These are phyloP conservation scores for Neopelma chrysocephalum DNA, from an alignment of 2,797 vertebrate genomes.

Conservation along the genomic window DNA sequence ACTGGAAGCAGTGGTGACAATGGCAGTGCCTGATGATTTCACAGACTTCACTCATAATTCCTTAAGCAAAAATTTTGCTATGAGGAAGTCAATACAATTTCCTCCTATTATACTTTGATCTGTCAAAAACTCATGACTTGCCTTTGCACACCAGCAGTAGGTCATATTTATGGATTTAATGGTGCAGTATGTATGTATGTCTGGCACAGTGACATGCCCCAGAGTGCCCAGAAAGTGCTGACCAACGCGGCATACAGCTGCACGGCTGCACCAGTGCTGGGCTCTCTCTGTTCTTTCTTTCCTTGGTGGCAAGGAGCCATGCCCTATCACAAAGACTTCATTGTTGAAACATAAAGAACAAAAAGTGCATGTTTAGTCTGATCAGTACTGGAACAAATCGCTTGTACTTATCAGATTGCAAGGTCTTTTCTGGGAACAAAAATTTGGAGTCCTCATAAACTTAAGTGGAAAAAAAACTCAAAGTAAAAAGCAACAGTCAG, in stretches of 20 bases:
- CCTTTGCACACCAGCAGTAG: background rate
- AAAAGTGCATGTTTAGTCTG: background rate
- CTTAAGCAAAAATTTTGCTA: background rate
- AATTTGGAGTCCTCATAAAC: background rate
- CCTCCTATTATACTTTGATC: background rate
- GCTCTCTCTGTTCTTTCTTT: background rate
- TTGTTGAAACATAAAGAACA: conserved; percentile 36
- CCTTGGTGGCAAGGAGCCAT: conserved; percentile 21
- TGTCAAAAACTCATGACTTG: background rate
- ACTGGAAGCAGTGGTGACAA: background rate
- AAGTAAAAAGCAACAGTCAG: background rate
- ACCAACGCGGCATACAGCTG: accelerated
- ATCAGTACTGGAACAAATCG: background rate
- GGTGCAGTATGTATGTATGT: background rate
- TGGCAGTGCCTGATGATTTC: background rate
- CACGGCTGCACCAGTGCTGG: accelerated
- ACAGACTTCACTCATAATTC: background rate
- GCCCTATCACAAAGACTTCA: background rate
- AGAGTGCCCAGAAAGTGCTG: accelerated
- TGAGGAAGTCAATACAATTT: background rate
- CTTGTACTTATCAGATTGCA: background rate
- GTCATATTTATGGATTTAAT: background rate
- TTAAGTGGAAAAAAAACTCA: background rate
- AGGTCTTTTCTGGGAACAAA: background rate
- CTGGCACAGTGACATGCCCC: background rate